Base-by-base conservation (phyloP, 2,113 vertebrate genomes). In the Polypterus bichir region DNA sequence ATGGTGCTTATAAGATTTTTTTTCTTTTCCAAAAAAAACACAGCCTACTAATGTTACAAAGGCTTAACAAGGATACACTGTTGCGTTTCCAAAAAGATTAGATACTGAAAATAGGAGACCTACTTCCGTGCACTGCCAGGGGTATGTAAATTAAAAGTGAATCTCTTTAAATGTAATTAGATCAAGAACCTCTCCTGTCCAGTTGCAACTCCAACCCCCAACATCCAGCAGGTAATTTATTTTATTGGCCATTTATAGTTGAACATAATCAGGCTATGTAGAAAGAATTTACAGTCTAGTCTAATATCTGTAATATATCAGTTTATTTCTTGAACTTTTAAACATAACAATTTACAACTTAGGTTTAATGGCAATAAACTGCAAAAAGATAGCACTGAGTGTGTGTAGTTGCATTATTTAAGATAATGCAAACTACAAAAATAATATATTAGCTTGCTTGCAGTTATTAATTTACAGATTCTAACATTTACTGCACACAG, bases 71-170 rank as follows among this genome's bases (percentile, higher is more conserved):
- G 46, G 56, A 44, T 57, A 27, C 46, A 45, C 3, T 9, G n/a
- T 59, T 62, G 59, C 44, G 64, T 66, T 57, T 62, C 48, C 61
- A 69, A 59, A 66, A 61, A 52, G 55, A 64, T 70, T 70, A 64
- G 55, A 10, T 51, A 7, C 62, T 66, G 62, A 61, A 70, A 67
- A 66, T 64, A 67, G 62, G 62, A 57, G 65, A 64, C 65, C 62
- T 56, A 64, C 68, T 70, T 70, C 62, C 54, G 46, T 54, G 11
- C 58, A 61, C 57, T 61, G 52, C 49, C 11, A 61, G 27, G n/a
- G 44, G 52, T 45, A 44, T 60, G 44, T 59, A 57, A 46, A 62
- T 47, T 8, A 54, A 54, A 9, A 44, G 8, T 54, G 47, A 52
- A 52, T 51, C 9, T 63, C 44, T 6, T 27, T 47, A 62, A 62